Evolutionary conservation across 2,113 vertebrate genomes (phyloP), one percentile per base, ranked within the genome.

Genomic region (Sylvicapra grimmia): DNA sequence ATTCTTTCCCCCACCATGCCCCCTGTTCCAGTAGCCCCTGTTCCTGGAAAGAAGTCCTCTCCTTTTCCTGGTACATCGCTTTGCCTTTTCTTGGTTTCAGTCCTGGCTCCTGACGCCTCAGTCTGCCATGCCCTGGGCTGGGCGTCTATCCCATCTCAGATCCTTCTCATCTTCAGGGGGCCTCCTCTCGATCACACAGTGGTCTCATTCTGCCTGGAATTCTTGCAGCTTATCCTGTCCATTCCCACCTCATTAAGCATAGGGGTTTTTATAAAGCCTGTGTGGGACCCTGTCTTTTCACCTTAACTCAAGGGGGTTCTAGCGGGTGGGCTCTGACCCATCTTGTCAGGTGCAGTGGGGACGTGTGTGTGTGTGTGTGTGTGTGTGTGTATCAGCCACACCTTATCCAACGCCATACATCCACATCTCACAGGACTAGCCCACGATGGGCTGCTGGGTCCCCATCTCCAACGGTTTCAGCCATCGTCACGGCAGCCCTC

Each of bases 1-100:
- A 1, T 36, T n/a, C 4, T 29, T 27, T 5, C 3, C 25, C 31
- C 12, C 6, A 2, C 2, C n/a, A 8, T 4, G 2, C 13, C 8
- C 36, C 53, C 36, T 2, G 0, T 13, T 5, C 65, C 65, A 59
- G 25, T 5, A 27, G 58, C 8, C 51, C 53, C 36, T 1, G 1
- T 5, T 5, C 65, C 65, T 5, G 7, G 6, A 4, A 4, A n/a
- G 23, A 56, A 5, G 1, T 4, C n/a, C 59, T 31, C 63, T 19
- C 33, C 33, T 33, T 12, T 10, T 18, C 36, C 23, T 2, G 4
- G 21, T 14, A 9, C 2, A 3, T 15, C 40, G 4, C 10, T 21
- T 6, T 9, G 12, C 68, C 56, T 33, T 25, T 29, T 25, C 49
- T 11, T 27, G n/a, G 9, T 25, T 19, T 44, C n/a, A 44, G 36